Conservation (phyloP, 2,797 vertebrate species). For the Caiman crocodilus region DNA sequence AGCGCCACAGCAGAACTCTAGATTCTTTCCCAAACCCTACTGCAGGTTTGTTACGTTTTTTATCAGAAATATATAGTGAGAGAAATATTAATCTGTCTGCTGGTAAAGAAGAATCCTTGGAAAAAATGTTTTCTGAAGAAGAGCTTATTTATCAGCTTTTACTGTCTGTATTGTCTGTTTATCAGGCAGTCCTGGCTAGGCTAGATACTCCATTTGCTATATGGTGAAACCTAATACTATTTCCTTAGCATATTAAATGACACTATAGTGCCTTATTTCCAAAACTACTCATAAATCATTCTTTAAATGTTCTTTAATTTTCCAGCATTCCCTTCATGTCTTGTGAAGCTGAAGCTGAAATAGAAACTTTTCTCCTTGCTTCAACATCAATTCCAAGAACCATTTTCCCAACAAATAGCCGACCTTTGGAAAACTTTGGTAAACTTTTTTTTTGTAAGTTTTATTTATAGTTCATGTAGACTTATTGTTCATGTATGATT, state of each 20-base stretch:
- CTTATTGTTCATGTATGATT: neutral
- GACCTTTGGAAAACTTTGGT: slow-evolving; percentile 89
- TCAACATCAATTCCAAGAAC: slow-evolving; percentile 78
- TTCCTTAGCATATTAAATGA: neutral
- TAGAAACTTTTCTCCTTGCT: slow-evolving; percentile 78
- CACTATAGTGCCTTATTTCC: neutral
- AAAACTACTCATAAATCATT: neutral
- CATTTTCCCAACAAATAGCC: slow-evolving; percentile 80
- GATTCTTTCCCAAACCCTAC: neutral
- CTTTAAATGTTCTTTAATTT: slow-evolving; percentile 38
- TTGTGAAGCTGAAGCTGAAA: slow-evolving; percentile 68
- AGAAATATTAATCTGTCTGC: too few species aligned
- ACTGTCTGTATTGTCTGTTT: neutral
- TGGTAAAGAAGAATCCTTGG: neutral
- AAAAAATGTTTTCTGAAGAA: neutral
- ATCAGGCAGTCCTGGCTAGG: neutral
- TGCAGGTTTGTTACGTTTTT: neutral
- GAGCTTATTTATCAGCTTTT: neutral
- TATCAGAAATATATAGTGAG: neutral
- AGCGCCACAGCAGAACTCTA: neutral
- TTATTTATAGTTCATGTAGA: slow-evolving; percentile 70
- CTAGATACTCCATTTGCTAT: neutral
- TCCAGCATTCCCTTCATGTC: slow-evolving; percentile 78
- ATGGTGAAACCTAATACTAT: neutral
- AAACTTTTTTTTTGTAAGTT: slow-evolving; percentile 84